Evolutionary conservation across 2,113 vertebrate species (phyloP).

Genomic region (Odobenus rosmarus): DNA sequence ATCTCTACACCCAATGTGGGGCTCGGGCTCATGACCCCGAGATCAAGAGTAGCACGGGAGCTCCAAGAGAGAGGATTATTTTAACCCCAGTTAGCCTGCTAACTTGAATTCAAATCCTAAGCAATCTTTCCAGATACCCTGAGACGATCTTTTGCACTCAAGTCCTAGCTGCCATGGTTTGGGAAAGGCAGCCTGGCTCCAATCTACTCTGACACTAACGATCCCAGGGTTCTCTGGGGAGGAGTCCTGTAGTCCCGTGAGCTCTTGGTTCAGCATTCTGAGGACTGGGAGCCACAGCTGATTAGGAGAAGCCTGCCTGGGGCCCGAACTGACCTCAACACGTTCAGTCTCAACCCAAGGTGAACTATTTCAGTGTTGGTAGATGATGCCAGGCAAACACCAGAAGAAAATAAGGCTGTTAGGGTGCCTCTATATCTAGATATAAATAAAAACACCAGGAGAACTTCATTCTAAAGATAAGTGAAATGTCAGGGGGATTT

Average conservation of each 20-base stretch:
- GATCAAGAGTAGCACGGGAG: background rate
- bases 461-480: constrained; percentile 14
- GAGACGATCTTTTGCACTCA: background rate
- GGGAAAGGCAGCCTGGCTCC: background rate
- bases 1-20: background rate
- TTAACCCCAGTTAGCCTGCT: background rate
- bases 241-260: background rate
- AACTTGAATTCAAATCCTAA: constrained; percentile 54
- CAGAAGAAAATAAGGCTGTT: background rate
- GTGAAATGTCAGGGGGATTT: background rate
- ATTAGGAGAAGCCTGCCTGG: background rate
- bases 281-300: background rate
- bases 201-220: background rate
- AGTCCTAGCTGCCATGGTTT: background rate
- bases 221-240: background rate
- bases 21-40: background rate
- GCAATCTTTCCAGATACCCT: constrained; percentile 2
- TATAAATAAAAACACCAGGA: background rate
- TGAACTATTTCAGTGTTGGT: background rate
- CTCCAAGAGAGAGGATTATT: background rate
- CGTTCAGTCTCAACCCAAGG: background rate
- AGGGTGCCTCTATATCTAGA: background rate
- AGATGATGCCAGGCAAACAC: background rate
- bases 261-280: background rate
- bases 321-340: background rate